Evolutionary conservation across 2,113 vertebrate genomes (phyloP).

Genomic region (Thomomys bottae): DNA sequence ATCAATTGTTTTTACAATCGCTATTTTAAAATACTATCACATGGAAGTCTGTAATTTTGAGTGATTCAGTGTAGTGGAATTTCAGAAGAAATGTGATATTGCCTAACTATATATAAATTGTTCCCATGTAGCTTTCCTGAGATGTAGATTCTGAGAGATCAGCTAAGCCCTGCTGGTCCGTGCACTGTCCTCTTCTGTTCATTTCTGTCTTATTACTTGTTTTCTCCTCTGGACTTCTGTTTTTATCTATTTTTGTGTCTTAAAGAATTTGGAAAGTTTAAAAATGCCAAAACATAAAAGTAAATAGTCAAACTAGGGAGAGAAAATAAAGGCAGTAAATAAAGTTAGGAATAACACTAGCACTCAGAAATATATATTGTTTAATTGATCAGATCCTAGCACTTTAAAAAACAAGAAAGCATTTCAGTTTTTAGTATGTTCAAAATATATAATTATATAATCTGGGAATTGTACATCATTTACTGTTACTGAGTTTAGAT

Average conservation of each 20-base stretch:
- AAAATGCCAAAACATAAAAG: not conserved
- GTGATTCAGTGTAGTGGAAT: not conserved
- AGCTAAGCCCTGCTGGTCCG: not conserved
- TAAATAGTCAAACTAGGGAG: not conserved
- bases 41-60: not conserved
- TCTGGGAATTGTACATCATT: not conserved
- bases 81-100: not conserved
- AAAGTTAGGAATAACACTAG: not conserved
- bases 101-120: not conserved
- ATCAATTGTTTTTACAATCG: conserved; percentile 1
- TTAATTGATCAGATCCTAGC: not conserved
- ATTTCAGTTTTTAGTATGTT: conserved; percentile 30
- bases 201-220: not conserved
- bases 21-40: not conserved
- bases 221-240: not conserved
- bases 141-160: not conserved
- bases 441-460: not conserved
- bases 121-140: not conserved
- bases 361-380: not conserved
- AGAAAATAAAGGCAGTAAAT: not conserved
- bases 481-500: not conserved
- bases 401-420: not conserved
- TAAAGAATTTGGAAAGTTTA: not conserved
- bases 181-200: not conserved
- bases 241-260: not conserved